Evolutionary conservation across 2,797 vertebrate species (phyloP), one percentile per base, ranked within the genome.

Genomic region (Chrosomus eos): DNA sequence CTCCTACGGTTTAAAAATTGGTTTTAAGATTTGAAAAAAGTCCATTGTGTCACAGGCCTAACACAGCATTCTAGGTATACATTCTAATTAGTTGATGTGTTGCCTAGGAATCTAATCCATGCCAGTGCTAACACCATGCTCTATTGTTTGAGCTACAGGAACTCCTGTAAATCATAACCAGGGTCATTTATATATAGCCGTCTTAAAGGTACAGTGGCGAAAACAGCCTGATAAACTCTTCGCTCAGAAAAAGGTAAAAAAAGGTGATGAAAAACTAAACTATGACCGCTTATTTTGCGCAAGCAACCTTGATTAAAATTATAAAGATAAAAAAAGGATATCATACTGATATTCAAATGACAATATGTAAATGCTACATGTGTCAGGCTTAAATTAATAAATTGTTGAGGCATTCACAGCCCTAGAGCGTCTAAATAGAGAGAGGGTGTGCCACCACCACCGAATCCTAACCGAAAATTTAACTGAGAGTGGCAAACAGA

Each of bases 111-210:
- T 26, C 3, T 1, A 43, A 40, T 40, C 36, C 74, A 55, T 60
- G 33, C 23, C 74, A 40, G 40, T 38, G 21, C 31, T 75, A 75
- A 31, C 51, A 75, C 21, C 33, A 38, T 38, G 21, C 31, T 58
- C 51, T 53, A 38, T 76, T 76, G 51, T 76, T 76, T 76, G 53
- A 58, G 21, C 51, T 7, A 77, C 55, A 77, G 36, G 75, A 77
- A 43, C 9, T n/a, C 75, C n/a, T 43, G 9, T 77, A 43, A 60
- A 62, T 77, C 55, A 77, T 13, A 43, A 77, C 55, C 26, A 36
- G 43, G 75, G 55, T 62, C 75, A 77, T 77, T 77, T 62, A 77
- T 77, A 77, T 43, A 43, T 28, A 77, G 75, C 55, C 1, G 16
- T 77, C 55, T 62, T 77, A 77, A 77, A 40, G 75, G 33, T 60